Percentiles rank a stretch among this genome's conserved stretches.
Evolutionary conservation across 37 sponge, comb jelly and placozoan genomes (phyloP).

Genomic region (Halisarca cf. caerulea): DNA sequence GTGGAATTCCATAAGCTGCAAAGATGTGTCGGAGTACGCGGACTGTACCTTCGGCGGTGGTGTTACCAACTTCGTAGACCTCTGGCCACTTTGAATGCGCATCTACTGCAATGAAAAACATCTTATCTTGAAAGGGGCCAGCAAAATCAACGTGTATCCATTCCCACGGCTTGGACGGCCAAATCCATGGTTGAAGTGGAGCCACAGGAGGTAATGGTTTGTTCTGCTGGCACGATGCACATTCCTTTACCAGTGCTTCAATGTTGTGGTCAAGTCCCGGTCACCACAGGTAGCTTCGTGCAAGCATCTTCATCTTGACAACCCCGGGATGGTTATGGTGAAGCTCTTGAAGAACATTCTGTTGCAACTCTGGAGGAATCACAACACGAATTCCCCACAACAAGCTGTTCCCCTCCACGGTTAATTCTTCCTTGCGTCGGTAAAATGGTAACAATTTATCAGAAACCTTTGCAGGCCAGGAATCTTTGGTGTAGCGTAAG

Average conservation of each 20-base stretch:
- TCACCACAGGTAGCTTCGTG: neutral
- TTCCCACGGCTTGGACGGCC: neutral
- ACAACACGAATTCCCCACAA: neutral
- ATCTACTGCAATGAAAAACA: neutral
- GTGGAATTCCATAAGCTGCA: neutral
- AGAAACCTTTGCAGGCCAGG: constrained; percentile 47
- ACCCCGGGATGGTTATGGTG: neutral
- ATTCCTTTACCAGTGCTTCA: neutral
- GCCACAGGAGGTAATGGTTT: neutral
- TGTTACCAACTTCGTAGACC: neutral
- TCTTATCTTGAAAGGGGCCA: neutral
- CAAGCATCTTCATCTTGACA: constrained; percentile 21
- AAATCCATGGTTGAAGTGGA: constrained; percentile 12
- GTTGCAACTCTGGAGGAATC: neutral
- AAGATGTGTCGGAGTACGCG: neutral
- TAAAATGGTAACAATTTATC: neutral
- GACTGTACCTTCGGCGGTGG: neutral
- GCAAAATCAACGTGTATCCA: neutral
- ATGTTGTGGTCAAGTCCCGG: neutral
- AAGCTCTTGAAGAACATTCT: neutral
- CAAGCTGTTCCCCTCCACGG: neutral
- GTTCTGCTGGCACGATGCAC: neutral
- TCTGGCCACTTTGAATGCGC: neutral
- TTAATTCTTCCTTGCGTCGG: neutral
- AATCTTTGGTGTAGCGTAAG: neutral